A percentile compares a stretch with the other conserved stretches of the same genome.
Evolutionary conservation across 2,797 vertebrate genomes (phyloP).

Genomic region (Leptoclinus maculatus): DNA sequence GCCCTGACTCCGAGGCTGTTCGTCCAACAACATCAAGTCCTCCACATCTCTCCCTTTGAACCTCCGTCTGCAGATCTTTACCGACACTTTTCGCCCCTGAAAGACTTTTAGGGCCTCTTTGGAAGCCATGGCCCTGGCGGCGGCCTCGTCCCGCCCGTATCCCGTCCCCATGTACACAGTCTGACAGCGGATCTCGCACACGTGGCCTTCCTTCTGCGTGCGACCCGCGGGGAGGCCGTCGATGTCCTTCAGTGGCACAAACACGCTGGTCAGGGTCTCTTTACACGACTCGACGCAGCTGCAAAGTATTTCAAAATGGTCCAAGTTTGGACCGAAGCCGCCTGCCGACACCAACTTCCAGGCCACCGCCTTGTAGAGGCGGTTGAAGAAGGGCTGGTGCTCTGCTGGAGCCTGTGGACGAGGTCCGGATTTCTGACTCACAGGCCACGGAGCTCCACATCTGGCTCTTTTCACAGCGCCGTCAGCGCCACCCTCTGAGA

Average conservation of each 20-base stretch:
- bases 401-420: constrained; percentile 84
- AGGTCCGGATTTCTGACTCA: constrained; percentile 75
- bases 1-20: constrained; percentile 90
- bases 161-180: constrained; percentile 96
- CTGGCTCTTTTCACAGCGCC: constrained; percentile 73
- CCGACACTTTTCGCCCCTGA: constrained; percentile 95
- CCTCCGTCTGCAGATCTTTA: constrained; percentile 93
- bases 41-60: constrained; percentile 93
- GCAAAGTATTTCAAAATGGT: constrained; percentile 93
- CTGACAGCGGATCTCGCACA: constrained; percentile 95
- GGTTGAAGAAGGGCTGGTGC: constrained; percentile 96
- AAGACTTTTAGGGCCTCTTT: constrained; percentile 97
- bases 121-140: constrained; percentile 94
- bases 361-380: constrained; percentile 96
- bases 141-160: constrained; percentile 94
- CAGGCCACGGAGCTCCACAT: constrained; percentile 26
- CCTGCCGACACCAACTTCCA: constrained; percentile 98
- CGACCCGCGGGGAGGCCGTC: constrained; percentile 93
- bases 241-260: constrained; percentile 95
- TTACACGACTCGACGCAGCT: constrained; percentile 94
- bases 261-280: constrained; percentile 91
- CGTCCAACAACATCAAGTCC: constrained; percentile 93
- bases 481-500: constrained; percentile 71
- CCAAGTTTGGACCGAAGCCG: constrained; percentile 92
- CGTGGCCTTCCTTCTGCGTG: constrained; percentile 94